Evolutionary conservation across 2,797 vertebrate species (phyloP).

Genomic region (Todus mexicanus): DNA sequence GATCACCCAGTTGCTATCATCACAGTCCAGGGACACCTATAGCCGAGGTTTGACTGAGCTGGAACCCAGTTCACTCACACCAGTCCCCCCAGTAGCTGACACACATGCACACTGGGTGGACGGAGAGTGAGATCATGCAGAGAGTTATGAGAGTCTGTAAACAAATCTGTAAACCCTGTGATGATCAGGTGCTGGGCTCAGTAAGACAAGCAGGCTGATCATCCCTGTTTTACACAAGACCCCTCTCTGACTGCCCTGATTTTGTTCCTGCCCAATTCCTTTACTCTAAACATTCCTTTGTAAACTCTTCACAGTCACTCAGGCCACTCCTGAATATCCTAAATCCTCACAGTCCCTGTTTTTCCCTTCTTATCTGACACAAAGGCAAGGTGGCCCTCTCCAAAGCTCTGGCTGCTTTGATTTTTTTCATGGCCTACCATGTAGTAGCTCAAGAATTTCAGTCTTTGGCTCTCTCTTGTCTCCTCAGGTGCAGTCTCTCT

Average conservation of each 20-base stretch:
- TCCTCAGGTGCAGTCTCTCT: accelerated
- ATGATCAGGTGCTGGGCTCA: not conserved
- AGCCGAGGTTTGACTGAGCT: not conserved
- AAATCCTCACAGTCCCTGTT: not conserved
- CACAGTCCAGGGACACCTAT: not conserved
- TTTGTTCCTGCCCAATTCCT: not conserved
- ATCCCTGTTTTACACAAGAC: accelerated
- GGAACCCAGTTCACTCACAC: not conserved
- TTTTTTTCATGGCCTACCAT: not conserved
- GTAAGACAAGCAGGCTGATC: not conserved
- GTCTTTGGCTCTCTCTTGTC: not conserved
- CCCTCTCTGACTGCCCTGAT: not conserved
- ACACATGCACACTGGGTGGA: not conserved
- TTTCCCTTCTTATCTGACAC: not conserved
- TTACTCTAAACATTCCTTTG: not conserved
- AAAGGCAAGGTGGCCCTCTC: not conserved
- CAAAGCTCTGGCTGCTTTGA: not conserved
- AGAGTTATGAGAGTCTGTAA: not conserved
- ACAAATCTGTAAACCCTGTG: not conserved
- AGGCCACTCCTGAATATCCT: not conserved
- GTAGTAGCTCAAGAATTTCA: not conserved
- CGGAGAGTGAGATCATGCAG: not conserved
- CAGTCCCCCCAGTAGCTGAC: not conserved
- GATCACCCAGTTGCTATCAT: accelerated
- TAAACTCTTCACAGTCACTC: not conserved